These are phyloP conservation scores for Drosophila arizonae DNA, from an alignment of 1,140 invertebrate genomes.

Conservation along the genomic window DNA sequence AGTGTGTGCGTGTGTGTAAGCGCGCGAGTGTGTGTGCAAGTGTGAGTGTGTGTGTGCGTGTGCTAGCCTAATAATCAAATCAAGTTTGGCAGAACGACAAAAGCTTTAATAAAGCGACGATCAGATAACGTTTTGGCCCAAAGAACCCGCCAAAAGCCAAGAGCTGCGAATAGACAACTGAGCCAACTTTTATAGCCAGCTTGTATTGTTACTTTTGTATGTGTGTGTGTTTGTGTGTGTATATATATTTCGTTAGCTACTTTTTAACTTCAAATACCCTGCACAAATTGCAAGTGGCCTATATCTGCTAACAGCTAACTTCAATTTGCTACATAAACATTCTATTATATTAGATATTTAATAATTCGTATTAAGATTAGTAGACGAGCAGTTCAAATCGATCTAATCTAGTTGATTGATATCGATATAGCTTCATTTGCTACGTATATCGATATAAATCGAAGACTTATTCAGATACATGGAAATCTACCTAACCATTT, in stretches of 20 bases:
- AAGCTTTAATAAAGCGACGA: slow-evolving; percentile 76
- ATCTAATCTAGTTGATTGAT: too few species aligned
- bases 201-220: not conserved
- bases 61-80: slow-evolving; percentile 74
- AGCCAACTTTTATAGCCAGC: slow-evolving; percentile 5
- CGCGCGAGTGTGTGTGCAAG: not conserved
- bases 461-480: too few species aligned
- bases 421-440: too few species aligned
- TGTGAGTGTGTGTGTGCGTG: slow-evolving; percentile 1
- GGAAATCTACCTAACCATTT: too few species aligned
- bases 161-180: not conserved
- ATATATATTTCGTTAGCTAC: slow-evolving; percentile 14
- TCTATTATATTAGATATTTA: too few species aligned
- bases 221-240: not conserved
- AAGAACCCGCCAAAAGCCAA: slow-evolving; percentile 39
- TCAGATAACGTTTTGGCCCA: slow-evolving; percentile 66
- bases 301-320: too few species aligned
- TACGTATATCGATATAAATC: too few species aligned
- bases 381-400: not conserved
- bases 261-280: not conserved
- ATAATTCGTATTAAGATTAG: too few species aligned
- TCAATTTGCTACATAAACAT: too few species aligned
- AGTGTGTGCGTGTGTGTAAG: not conserved
- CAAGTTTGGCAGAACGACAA: slow-evolving; percentile 73
- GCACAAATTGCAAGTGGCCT: too few species aligned